Conservation (phyloP, 1,140 invertebrate genomes). For the Xylocopa sonorina region DNA sequence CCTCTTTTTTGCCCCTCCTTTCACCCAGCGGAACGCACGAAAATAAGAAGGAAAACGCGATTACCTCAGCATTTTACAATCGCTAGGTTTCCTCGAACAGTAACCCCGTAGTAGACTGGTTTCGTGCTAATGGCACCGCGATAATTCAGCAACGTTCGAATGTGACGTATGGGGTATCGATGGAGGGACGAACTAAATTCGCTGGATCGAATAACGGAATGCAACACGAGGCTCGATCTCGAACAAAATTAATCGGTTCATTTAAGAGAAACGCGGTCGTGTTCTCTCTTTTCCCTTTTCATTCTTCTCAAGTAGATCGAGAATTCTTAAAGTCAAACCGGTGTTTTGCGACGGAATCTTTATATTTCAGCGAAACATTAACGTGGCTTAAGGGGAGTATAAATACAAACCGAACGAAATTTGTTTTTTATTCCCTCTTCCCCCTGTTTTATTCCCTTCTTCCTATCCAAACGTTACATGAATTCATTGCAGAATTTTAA, state of each 20-base stretch:
- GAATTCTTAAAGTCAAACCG: background rate
- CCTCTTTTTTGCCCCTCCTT: slow-evolving; percentile 2
- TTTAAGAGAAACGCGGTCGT: slow-evolving; percentile 40
- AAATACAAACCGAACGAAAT: too few species aligned
- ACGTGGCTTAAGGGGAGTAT: too few species aligned
- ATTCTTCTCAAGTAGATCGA: slow-evolving; percentile 9
- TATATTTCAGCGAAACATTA: background rate
- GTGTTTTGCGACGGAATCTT: background rate
- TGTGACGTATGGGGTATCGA: too few species aligned
- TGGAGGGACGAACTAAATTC: background rate
- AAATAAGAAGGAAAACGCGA: background rate
- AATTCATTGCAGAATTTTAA: too few species aligned
- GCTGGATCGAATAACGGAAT: slow-evolving; percentile 13
- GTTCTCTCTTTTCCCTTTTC: slow-evolving; percentile 40
- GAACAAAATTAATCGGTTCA: background rate
- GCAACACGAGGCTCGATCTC: slow-evolving; percentile 13
- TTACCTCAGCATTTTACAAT: background rate
- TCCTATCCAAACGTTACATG: too few species aligned
- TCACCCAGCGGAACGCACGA: background rate
- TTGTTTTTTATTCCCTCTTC: too few species aligned
- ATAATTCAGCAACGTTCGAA: too few species aligned
- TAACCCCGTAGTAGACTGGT: too few species aligned
- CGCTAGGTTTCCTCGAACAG: background rate
- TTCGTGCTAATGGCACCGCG: too few species aligned
- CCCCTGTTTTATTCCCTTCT: too few species aligned